A percentile compares a stretch with the other conserved stretches of the same genome.
These are phyloP conservation scores for Micrastur ruficollis DNA, from an alignment of 2,797 vertebrate species.

Conservation along the genomic window DNA sequence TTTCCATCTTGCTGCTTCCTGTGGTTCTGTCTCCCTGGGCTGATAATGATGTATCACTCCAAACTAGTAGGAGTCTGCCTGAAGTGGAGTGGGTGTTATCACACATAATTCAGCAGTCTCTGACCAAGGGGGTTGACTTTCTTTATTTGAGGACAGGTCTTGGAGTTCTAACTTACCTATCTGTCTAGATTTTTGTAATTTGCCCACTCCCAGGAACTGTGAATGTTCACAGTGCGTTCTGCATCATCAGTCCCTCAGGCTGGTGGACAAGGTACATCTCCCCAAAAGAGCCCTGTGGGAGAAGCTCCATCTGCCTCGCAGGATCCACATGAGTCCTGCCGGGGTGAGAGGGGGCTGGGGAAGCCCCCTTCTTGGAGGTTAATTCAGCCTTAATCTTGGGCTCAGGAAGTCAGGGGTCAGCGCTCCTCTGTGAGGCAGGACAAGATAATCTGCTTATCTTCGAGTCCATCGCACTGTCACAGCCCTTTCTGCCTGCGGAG, in stretches of 20 bases:
- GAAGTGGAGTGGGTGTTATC: background rate
- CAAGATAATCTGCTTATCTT: slow-evolving; percentile 46
- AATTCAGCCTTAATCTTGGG: background rate
- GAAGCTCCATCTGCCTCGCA: background rate
- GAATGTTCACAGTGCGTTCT: rapidly evolving
- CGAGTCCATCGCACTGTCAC: background rate
- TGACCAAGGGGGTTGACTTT: background rate
- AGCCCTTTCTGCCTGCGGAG: background rate
- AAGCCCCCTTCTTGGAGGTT: background rate
- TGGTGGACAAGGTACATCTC: rapidly evolving
- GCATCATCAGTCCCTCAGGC: rapidly evolving
- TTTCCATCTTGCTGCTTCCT: rapidly evolving
- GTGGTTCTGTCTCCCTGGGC: background rate
- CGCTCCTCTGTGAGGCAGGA: background rate
- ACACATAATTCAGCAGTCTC: background rate
- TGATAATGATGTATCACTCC: rapidly evolving
- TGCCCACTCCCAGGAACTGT: rapidly evolving
- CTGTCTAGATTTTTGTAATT: background rate
- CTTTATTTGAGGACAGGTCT: background rate
- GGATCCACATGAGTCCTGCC: rapidly evolving
- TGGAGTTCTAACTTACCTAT: background rate
- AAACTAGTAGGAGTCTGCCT: rapidly evolving
- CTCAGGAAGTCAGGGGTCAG: background rate
- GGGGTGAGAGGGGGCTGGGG: background rate
- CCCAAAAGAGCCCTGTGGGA: rapidly evolving